phyloP scores from a whole-genome alignment of 2,888 invertebrate species.

The Amphimallon solstitiale region DNA sequence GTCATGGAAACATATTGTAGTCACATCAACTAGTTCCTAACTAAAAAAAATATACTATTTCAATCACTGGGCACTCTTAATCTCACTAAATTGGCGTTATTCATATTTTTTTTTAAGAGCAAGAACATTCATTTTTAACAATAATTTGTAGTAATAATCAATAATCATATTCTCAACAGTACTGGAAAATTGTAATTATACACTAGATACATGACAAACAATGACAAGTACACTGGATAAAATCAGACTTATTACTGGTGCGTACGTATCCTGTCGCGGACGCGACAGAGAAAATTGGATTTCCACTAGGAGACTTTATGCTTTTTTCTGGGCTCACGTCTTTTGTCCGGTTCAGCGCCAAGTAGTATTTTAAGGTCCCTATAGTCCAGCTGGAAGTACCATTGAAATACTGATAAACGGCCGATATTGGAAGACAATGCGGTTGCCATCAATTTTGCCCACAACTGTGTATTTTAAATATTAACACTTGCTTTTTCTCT shows the following conservation, averaged over 20 bases:
- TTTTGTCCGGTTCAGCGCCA: slow-evolving; percentile 66
- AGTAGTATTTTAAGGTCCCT: slow-evolving; percentile 76
- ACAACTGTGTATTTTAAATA: slow-evolving; percentile 52
- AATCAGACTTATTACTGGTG: slow-evolving; percentile 40
- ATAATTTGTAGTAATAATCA: slow-evolving; percentile 30
- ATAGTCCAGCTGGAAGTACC: slow-evolving; percentile 71
- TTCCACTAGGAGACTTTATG: slow-evolving; percentile 74
- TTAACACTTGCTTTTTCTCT: slow-evolving; percentile 47
- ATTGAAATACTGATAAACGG: slow-evolving; percentile 58
- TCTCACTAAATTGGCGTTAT: slow-evolving; percentile 27
- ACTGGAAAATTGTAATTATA: slow-evolving; percentile 17
- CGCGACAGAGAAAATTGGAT: slow-evolving; percentile 49
- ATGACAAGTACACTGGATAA: slow-evolving; percentile 22
- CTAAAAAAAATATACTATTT: neutral
- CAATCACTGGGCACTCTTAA: slow-evolving; percentile 11
- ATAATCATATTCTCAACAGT: slow-evolving; percentile 21
- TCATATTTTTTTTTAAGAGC: slow-evolving; percentile 24
- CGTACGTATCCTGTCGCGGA: slow-evolving; percentile 50
- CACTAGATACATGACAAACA: slow-evolving; percentile 12
- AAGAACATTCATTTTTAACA: slow-evolving; percentile 32
- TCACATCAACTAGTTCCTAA: neutral
- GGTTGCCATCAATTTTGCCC: slow-evolving; percentile 58
- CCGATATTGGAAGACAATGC: slow-evolving; percentile 57
- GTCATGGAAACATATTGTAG: neutral
- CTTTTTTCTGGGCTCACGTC: slow-evolving; percentile 73